Evolutionary conservation across 2,113 vertebrate species (phyloP).

Genomic region (Charina bottae): DNA sequence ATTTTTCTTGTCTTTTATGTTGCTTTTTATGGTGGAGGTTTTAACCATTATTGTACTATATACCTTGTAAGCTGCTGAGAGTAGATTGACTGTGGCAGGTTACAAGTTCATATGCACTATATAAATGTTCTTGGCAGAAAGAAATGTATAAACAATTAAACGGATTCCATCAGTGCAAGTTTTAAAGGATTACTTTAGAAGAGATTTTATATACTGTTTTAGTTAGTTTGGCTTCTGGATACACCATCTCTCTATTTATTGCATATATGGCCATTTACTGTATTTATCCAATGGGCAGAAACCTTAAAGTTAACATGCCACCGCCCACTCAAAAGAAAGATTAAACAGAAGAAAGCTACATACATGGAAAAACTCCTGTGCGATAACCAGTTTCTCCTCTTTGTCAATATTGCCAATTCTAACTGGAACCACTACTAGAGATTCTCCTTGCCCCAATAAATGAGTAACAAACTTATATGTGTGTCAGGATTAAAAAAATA

Average conservation of each 20-base stretch:
- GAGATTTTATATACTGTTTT: neutral
- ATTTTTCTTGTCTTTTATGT: neutral
- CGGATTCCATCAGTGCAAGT: neutral
- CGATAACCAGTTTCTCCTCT: no score
- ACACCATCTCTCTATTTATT: neutral
- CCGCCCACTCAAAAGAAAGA: no score
- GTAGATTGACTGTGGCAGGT: neutral
- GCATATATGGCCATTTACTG: neutral
- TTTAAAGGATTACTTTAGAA: neutral
- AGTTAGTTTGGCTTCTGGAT: neutral
- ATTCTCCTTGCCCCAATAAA: neutral
- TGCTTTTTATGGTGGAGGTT: neutral
- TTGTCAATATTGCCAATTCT: no score
- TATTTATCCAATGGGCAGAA: neutral
- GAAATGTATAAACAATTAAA: neutral
- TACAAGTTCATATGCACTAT: neutral
- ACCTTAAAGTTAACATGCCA: neutral
- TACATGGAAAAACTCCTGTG: no score
- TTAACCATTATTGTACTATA: neutral
- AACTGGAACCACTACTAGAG: neutral
- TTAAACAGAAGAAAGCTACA: no score
- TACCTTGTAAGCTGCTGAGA: neutral
- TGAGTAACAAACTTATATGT: neutral
- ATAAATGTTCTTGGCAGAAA: neutral
- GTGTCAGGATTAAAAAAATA: neutral